Evolutionary conservation across 2,113 vertebrate genomes (phyloP).

Genomic region (Callipepla squamata): DNA sequence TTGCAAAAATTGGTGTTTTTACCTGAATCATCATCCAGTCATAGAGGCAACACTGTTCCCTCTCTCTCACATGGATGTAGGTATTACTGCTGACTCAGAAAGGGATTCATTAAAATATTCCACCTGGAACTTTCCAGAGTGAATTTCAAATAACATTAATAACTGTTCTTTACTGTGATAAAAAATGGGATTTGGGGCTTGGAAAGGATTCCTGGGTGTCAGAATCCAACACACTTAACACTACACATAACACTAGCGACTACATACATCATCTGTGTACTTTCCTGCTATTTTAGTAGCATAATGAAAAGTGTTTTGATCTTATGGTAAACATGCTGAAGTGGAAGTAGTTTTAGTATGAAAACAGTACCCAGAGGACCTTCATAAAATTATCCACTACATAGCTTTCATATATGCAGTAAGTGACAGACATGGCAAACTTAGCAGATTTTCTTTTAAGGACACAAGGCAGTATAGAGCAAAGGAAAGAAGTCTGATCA

Average conservation of each 20-base stretch:
- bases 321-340: background rate
- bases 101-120: background rate
- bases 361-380: background rate
- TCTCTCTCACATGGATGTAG: background rate
- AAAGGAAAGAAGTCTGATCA: background rate
- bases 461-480: background rate
- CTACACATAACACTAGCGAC: background rate
- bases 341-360: background rate
- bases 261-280: background rate
- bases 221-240: background rate
- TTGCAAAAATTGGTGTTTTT: background rate
- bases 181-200: rapidly evolving
- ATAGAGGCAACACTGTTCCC: background rate
- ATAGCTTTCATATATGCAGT: background rate
- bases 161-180: background rate
- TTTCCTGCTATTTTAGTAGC: background rate
- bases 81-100: background rate
- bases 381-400: background rate
- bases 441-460: background rate
- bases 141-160: background rate
- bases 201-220: background rate
- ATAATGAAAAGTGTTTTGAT: background rate
- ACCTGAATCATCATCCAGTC: background rate
- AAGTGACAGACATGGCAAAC: background rate
- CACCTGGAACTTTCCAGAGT: background rate